Percentiles rank a stretch among this genome's conserved stretches.
Evolutionary conservation across 1,140 invertebrate genomes (phyloP).

Genomic region (Papilio xuthus): DNA sequence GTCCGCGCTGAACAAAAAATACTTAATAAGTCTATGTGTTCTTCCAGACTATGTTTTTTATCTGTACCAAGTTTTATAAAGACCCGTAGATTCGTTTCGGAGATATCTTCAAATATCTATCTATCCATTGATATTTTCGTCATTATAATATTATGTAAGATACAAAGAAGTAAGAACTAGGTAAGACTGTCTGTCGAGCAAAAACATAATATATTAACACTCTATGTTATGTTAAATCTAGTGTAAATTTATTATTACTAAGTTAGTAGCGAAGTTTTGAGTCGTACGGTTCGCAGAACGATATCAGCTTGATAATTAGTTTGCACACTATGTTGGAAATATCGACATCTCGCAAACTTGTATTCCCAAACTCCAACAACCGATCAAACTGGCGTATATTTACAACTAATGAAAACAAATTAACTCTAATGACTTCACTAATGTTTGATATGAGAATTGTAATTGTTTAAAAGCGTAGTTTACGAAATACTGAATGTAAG

Average conservation of each 20-base stretch:
- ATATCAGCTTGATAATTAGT: neutral
- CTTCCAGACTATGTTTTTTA: too few species aligned
- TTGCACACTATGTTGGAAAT: neutral
- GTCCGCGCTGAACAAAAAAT: too few species aligned
- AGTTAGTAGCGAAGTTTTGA: neutral
- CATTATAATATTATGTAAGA: too few species aligned
- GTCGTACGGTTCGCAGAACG: slow-evolving; percentile 2
- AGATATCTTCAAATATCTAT: too few species aligned
- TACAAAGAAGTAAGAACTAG: too few species aligned
- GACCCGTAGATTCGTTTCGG: too few species aligned
- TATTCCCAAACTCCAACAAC: neutral
- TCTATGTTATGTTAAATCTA: neutral
- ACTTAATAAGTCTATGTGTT: too few species aligned
- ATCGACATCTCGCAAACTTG: neutral
- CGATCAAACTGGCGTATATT: neutral
- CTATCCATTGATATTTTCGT: too few species aligned
- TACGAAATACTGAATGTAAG: too few species aligned
- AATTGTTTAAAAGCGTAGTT: too few species aligned
- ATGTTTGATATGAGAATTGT: neutral
- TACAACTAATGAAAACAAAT: neutral
- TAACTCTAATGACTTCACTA: neutral
- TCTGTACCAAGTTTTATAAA: too few species aligned
- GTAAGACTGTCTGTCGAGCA: neutral
- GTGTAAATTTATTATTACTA: neutral
- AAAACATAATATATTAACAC: neutral